These are phyloP conservation scores for Nemopilema nomurai DNA, from an alignment of 30 jellyfish, hydroid and myxozoan genomes.

Conservation along the genomic window DNA sequence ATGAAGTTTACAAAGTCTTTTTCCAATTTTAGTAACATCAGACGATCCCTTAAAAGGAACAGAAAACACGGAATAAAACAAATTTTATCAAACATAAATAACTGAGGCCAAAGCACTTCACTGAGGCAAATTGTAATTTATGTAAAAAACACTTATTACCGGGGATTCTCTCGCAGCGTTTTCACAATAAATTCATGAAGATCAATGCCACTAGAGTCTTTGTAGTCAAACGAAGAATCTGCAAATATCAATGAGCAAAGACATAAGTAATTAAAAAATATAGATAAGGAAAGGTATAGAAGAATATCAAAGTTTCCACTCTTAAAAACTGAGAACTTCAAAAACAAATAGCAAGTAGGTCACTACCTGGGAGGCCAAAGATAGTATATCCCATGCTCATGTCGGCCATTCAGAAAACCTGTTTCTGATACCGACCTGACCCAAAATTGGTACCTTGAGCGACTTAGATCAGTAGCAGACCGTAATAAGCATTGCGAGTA, in stretches of 20 bases:
- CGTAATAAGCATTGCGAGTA: background rate
- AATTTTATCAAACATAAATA: too few species aligned
- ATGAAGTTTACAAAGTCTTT: slow-evolving; percentile 84
- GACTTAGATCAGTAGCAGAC: too few species aligned
- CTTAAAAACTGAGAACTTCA: too few species aligned
- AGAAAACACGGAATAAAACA: too few species aligned
- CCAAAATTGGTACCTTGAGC: too few species aligned
- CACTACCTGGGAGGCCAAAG: background rate
- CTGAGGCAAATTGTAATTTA: background rate
- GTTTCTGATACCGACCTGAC: too few species aligned
- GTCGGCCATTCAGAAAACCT: background rate
- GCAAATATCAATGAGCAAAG: background rate
- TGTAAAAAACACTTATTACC: slow-evolving; percentile 40
- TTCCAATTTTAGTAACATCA: slow-evolving; percentile 87
- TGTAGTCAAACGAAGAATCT: slow-evolving; percentile 87
- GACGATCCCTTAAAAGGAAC: slow-evolving; percentile 75
- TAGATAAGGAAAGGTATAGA: too few species aligned
- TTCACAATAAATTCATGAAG: slow-evolving; percentile 90
- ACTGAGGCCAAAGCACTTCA: background rate
- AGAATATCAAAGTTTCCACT: too few species aligned
- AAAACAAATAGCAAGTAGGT: too few species aligned
- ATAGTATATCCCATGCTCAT: background rate
- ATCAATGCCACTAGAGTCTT: slow-evolving; percentile 94
- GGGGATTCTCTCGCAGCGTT: slow-evolving; percentile 95
- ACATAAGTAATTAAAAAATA: too few species aligned